Conservation (phyloP, 2,797 vertebrate species). For the Coregonus sp. region DNA sequence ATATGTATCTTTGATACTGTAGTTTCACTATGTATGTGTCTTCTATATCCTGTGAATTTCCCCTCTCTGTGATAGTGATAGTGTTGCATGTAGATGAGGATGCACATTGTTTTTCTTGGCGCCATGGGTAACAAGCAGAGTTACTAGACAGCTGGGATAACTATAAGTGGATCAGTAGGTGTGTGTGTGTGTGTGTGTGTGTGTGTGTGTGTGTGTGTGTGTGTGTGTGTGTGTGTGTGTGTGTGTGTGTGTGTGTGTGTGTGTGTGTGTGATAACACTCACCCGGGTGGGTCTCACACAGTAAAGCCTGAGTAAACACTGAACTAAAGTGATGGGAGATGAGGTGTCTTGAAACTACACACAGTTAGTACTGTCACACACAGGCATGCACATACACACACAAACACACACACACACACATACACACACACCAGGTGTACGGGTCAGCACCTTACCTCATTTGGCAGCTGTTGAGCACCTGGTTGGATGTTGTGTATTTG, state of each 20-base stretch:
- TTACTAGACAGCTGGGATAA: constrained; percentile 49
- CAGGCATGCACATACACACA: no score
- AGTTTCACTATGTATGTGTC: neutral
- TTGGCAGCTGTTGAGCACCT: constrained; percentile 9
- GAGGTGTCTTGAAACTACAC: neutral
- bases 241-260: constrained; percentile 25
- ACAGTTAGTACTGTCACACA: neutral
- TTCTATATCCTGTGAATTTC: neutral
- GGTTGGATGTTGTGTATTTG: neutral
- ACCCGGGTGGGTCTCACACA: constrained; percentile 41
- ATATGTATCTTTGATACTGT: neutral
- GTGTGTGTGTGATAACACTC: constrained; percentile 19
- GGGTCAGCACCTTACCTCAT: neutral
- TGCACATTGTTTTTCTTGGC: neutral
- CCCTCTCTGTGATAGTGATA: neutral
- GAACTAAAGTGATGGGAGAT: constrained; percentile 28
- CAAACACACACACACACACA: neutral
- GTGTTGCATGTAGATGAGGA: neutral
- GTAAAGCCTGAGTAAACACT: constrained; percentile 51
- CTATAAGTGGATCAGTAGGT: constrained; percentile 11
- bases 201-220: constrained; percentile 27
- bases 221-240: constrained; percentile 22
- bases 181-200: constrained; percentile 43
- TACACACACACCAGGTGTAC: neutral
- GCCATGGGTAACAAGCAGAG: neutral